phyloP scores from a whole-genome alignment of 2,113 vertebrate species.

The Camarhynchus parvulus region DNA sequence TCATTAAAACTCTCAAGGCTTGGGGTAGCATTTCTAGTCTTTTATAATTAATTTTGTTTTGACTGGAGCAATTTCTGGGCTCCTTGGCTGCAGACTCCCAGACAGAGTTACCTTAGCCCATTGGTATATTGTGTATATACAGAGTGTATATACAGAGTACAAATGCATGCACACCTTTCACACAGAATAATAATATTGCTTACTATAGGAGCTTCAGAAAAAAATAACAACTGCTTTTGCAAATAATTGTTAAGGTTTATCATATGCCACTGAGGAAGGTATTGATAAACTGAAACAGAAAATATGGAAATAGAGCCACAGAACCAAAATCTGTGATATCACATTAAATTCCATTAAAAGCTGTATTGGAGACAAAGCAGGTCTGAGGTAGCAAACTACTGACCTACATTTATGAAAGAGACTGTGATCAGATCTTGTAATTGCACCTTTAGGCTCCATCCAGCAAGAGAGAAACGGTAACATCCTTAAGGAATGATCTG shows the following conservation, averaged over 20 bases:
- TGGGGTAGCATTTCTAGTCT: neutral
- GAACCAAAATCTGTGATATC: neutral
- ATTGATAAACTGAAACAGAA: neutral
- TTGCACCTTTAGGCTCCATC: neutral
- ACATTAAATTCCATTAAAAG: neutral
- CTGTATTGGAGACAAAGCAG: neutral
- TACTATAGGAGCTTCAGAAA: neutral
- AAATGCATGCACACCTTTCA: neutral
- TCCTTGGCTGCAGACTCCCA: neutral
- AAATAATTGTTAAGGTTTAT: neutral
- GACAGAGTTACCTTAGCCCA: neutral
- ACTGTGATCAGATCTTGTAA: neutral
- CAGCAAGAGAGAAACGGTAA: neutral
- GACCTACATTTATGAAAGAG: neutral
- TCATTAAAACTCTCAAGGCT: neutral
- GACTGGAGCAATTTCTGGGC: neutral
- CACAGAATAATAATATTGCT: neutral
- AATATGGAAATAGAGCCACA: neutral
- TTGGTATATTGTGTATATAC: neutral
- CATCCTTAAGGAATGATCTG: neutral
- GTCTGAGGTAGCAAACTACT: neutral
- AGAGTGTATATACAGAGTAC: neutral
- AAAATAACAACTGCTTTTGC: neutral
- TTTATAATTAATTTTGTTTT: neutral
- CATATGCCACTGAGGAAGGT: neutral